These are phyloP conservation scores for Bergia sp. DNA, from an alignment of 92 coral and sea anemone genomes.

Conservation along the genomic window DNA sequence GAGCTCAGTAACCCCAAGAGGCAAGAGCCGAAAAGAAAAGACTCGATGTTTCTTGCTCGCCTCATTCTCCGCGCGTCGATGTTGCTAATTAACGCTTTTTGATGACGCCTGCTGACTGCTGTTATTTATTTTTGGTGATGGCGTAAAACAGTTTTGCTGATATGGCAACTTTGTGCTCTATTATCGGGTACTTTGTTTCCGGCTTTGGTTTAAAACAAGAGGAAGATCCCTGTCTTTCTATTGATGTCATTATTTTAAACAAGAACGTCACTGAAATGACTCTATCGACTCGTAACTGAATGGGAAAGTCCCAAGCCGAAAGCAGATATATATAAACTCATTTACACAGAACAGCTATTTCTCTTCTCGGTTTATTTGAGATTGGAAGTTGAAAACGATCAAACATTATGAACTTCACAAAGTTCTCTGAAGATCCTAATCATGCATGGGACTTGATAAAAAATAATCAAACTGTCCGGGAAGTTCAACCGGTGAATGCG, in stretches of 20 bases:
- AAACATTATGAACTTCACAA: conserved; percentile 1
- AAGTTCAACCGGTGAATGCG: conserved; percentile 52
- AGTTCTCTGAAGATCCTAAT: conserved; percentile 53
- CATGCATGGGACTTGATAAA: conserved; percentile 81
- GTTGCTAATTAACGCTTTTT: neutral
- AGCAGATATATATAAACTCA: neutral
- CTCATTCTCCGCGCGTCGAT: conserved; percentile 38
- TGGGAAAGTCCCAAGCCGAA: neutral
- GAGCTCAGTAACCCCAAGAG: neutral
- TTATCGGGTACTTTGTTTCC: neutral
- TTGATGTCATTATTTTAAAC: neutral
- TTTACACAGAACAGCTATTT: too few species aligned
- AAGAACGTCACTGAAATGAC: neutral
- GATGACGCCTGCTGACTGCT: conserved; percentile 51
- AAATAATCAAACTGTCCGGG: conserved; percentile 63
- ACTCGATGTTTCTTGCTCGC: neutral
- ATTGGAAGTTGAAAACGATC: neutral
- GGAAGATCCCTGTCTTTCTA: neutral
- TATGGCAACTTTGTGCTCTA: neutral
- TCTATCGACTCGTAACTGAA: neutral
- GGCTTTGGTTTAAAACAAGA: neutral
- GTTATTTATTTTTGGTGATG: neutral
- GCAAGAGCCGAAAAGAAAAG: too few species aligned
- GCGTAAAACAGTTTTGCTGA: neutral
- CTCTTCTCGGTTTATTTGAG: neutral